Base-by-base conservation (phyloP, 2,113 vertebrate genomes). In the Aspiorhynchus laticeps region DNA sequence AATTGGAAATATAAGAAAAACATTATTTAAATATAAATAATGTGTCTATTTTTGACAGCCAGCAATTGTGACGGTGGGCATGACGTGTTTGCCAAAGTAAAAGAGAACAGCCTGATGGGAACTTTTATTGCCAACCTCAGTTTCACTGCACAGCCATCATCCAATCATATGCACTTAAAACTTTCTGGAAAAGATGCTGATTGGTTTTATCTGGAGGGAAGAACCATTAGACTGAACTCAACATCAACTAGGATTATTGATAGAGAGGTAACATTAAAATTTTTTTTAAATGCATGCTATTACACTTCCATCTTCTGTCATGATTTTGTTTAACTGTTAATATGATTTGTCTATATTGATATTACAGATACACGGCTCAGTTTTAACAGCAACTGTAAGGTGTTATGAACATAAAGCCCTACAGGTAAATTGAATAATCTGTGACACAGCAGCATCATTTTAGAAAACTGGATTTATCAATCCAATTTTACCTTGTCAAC, bases 171-270 rank as follows among this genome's bases (percentile, higher is more conserved):
- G 21, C 91, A 88, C 51, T 93, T 96, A 92, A 94, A 85, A 36
- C 89, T 97, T 59, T 88, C 87, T 0, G 97, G 96, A n/a, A 74
- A 93, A 2, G 94, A 96, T 19, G 94, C 95, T 0, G 38, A 93
- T 4, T 97, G 97, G 97, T 96, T 97, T 91, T 95, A 93, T 90
- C 86, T 97, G 90, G 96, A 97, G 0, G 94, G 93, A 0, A 92
- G 90, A 88, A 91, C 90, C 56, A 90, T 97, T 38, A 91, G 95
- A 63, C 92, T 97, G 56, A 97, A 97, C 78, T 85, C 93, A 6
- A 94, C 96, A 0, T 86, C 91, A 0, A 94, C 93, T 36, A 91
- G 89, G 56, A 81, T 90, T 3, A 92, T 97, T 84, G 96, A 97
- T 91, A 90, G 95, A 3, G 96, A 97, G 96, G 97, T 97, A 94